Evolutionary conservation across 2,797 vertebrate genomes (phyloP).

Genomic region (Leptatherina wallacei): DNA sequence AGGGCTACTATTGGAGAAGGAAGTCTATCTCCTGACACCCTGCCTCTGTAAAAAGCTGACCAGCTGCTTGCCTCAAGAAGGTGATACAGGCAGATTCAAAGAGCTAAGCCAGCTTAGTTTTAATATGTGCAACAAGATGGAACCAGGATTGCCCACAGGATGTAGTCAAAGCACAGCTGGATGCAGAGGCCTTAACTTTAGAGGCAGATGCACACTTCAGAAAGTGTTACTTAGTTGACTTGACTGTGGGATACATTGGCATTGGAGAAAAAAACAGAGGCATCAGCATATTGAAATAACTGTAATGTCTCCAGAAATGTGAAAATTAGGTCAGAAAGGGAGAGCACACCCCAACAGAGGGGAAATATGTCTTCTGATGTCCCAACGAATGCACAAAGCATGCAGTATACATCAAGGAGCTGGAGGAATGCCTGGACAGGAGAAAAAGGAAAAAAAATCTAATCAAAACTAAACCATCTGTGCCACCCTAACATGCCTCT

Average conservation of each 20-base stretch:
- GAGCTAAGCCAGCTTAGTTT: slow-evolving; percentile 4
- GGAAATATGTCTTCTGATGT: slow-evolving; percentile 5
- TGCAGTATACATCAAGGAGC: background rate
- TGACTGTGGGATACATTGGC: background rate
- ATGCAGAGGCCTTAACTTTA: slow-evolving; percentile 1
- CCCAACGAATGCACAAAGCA: background rate
- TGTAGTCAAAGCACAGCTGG: slow-evolving; percentile 7
- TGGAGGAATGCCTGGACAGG: background rate
- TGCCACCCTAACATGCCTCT: background rate
- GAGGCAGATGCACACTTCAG: slow-evolving; percentile 6
- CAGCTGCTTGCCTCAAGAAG: background rate
- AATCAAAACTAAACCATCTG: background rate
- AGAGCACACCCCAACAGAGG: background rate
- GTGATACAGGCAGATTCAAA: background rate
- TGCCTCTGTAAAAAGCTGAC: slow-evolving; percentile 5
- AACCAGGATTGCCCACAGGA: background rate
- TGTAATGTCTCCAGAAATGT: background rate
- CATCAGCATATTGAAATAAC: background rate
- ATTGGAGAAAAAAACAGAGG: too few relatives aligned
- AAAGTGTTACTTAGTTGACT: background rate
- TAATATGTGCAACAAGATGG: slow-evolving; percentile 4
- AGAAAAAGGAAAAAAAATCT: background rate
- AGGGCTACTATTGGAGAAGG: background rate
- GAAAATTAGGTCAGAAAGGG: background rate
- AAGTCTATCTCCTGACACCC: background rate